phyloP scores from a whole-genome alignment of 2,113 vertebrate species.

The Corythaeola cristata region DNA sequence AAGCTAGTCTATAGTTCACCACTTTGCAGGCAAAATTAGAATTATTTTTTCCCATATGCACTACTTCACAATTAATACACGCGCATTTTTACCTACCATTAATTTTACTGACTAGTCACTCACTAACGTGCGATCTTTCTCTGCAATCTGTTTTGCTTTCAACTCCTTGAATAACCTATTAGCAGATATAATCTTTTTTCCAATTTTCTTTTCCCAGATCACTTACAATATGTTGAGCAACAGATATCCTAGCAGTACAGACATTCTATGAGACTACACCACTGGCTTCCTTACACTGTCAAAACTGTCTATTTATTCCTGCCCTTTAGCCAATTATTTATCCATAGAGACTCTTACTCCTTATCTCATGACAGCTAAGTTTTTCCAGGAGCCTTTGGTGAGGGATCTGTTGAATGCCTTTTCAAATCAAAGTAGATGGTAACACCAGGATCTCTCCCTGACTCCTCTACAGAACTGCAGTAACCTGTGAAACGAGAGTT shows the following conservation, averaged over 20 bases:
- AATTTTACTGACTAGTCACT: neutral
- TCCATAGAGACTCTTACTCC: neutral
- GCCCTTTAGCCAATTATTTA: constrained; percentile 48
- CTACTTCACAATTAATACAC: neutral
- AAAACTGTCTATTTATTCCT: constrained; percentile 17
- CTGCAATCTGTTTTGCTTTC: neutral
- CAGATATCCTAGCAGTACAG: neutral
- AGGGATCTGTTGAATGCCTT: constrained; percentile 41
- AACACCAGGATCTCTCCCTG: neutral
- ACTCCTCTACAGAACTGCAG: constrained; percentile 9
- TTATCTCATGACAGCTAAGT: constrained; percentile 31
- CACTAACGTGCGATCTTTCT: neutral
- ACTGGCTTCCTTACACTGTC: constrained; percentile 11
- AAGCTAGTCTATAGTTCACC: neutral
- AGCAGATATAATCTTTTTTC: neutral
- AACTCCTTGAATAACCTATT: neutral
- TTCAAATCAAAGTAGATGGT: constrained; percentile 4
- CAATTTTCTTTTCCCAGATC: neutral
- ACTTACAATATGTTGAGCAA: neutral
- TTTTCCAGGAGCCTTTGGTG: neutral
- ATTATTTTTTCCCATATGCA: neutral
- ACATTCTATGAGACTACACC: neutral
- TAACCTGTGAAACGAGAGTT: neutral
- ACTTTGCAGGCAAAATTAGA: neutral
- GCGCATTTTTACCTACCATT: neutral